phyloP scores from a whole-genome alignment of 2,113 vertebrate genomes.

The Nettapus auritus region DNA sequence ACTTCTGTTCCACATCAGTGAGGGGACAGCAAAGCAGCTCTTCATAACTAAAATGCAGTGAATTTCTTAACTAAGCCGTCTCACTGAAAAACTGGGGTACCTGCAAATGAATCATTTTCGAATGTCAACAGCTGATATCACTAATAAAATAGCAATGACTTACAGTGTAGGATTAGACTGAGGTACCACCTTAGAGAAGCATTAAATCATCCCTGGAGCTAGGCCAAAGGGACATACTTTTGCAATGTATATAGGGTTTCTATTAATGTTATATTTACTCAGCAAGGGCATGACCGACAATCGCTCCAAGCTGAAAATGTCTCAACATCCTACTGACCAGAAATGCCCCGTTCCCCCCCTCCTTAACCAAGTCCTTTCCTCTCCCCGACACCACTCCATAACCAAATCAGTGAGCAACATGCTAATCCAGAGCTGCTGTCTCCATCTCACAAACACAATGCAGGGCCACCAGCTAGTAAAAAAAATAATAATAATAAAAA shows the following conservation, averaged over 20 bases:
- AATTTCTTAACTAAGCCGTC: background rate
- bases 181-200: background rate
- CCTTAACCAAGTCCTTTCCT: background rate
- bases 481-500: background rate
- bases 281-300: background rate
- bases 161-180: background rate
- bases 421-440: background rate
- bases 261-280: background rate
- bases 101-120: background rate
- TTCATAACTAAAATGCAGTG: rapidly evolving
- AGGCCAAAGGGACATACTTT: background rate
- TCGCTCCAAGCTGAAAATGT: background rate
- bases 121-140: background rate
- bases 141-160: background rate
- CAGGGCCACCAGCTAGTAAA: background rate
- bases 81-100: background rate
- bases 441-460: background rate
- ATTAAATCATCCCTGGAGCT: background rate
- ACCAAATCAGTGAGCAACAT: background rate
- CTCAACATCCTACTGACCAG: background rate
- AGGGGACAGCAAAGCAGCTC: background rate
- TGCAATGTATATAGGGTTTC: background rate
- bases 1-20: background rate
- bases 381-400: rapidly evolving
- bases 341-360: rapidly evolving